These are phyloP conservation scores for Hydrotaea diabolus DNA, from an alignment of 2,888 invertebrate genomes.

Conservation along the genomic window DNA sequence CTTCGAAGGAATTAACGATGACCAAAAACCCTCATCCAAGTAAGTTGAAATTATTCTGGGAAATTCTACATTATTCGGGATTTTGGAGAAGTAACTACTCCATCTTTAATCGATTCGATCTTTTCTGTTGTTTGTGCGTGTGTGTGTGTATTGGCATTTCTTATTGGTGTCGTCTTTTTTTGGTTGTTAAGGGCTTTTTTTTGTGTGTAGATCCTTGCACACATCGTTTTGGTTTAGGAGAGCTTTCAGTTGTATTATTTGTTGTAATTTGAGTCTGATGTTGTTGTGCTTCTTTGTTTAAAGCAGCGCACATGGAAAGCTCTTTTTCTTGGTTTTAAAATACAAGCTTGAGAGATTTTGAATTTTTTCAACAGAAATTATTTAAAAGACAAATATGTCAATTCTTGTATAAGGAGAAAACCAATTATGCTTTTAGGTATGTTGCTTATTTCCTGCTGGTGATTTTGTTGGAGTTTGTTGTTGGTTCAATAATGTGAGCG, in stretches of 20 bases:
- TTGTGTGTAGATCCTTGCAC: neutral
- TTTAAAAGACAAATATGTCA: neutral
- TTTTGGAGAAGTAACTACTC: constrained; percentile 26
- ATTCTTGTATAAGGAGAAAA: neutral
- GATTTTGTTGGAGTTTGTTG: neutral
- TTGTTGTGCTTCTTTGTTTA: constrained; percentile 1
- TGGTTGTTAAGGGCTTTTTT: neutral
- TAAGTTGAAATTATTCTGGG: constrained; percentile 78
- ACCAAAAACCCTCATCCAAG: constrained; percentile 85
- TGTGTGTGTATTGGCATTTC: neutral
- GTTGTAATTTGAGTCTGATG: neutral
- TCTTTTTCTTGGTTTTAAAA: neutral
- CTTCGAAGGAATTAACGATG: constrained; percentile 78
- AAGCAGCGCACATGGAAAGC: neutral
- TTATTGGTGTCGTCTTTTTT: neutral
- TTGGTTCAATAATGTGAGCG: neutral
- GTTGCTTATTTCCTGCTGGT: neutral
- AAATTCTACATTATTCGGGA: neutral
- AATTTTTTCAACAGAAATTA: neutral
- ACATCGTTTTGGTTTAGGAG: neutral
- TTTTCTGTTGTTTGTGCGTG: constrained; percentile 22
- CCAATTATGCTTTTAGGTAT: neutral
- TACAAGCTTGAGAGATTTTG: neutral
- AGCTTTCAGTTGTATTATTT: neutral
- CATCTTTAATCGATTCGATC: constrained; percentile 61